These are phyloP conservation scores for Chesias legatella DNA, from an alignment of 2,888 invertebrate genomes.

Conservation along the genomic window DNA sequence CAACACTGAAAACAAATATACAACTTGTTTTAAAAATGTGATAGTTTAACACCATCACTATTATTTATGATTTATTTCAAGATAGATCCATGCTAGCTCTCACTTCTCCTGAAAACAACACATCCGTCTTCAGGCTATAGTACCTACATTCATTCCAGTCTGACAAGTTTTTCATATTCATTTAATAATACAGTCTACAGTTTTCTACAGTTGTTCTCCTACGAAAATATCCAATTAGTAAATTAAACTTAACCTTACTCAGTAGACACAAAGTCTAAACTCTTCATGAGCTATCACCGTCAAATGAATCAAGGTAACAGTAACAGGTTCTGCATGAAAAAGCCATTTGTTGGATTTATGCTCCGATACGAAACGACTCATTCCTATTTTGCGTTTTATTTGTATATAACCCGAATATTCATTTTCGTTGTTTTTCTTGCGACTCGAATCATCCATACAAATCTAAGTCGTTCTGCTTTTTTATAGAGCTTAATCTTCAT, in stretches of 20 bases:
- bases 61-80: too few species aligned
- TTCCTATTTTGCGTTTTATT: slow-evolving; percentile 64
- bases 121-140: too few species aligned
- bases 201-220: too few species aligned
- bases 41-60: too few species aligned
- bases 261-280: slow-evolving; percentile 4
- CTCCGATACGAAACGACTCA: slow-evolving; percentile 62
- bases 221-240: too few species aligned
- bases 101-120: too few species aligned
- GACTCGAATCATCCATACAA: slow-evolving; percentile 30
- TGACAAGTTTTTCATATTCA: too few species aligned
- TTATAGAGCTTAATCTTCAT: slow-evolving; percentile 44
- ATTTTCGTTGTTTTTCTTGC: slow-evolving; percentile 58
- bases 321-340: slow-evolving; percentile 48
- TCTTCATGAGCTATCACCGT: slow-evolving; percentile 3
- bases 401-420: slow-evolving; percentile 59
- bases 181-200: too few species aligned
- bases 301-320: slow-evolving; percentile 2
- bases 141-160: too few species aligned
- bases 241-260: background rate
- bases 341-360: slow-evolving; percentile 66
- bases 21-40: too few species aligned
- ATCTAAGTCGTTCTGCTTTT: slow-evolving; percentile 38
- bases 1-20: too few species aligned
- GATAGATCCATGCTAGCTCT: too few species aligned